Conservation (phyloP, 2,113 vertebrate species). For the Gobio gobio region DNA sequence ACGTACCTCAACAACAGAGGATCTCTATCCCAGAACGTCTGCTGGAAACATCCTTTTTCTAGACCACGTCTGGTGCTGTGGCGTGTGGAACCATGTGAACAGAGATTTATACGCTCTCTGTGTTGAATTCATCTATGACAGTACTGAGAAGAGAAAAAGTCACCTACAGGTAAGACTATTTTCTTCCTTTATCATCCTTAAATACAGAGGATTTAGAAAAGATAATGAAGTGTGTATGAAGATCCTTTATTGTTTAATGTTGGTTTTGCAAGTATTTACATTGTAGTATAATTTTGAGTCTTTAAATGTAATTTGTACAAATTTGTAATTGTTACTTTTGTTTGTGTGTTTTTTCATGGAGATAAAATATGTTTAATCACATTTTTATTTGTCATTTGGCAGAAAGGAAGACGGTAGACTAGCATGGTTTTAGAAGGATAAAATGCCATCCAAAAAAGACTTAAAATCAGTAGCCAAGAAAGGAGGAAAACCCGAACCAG, state of each 20-base stretch:
- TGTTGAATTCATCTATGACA: slow-evolving; percentile 25
- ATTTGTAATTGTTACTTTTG: background rate
- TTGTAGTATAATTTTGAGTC: too few species aligned
- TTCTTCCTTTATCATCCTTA: background rate
- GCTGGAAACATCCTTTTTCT: background rate
- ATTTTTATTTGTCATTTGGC: slow-evolving; percentile 15
- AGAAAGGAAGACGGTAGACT: slow-evolving; percentile 41
- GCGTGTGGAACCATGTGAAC: slow-evolving; percentile 46
- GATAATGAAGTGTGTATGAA: background rate
- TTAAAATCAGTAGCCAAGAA: slow-evolving; percentile 69
- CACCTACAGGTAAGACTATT: slow-evolving; percentile 46
- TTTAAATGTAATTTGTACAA: slow-evolving; percentile 1
- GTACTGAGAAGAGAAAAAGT: slow-evolving; percentile 44
- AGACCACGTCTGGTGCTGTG: background rate
- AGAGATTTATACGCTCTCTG: slow-evolving; percentile 8
- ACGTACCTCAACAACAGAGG: slow-evolving; percentile 27
- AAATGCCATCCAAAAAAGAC: slow-evolving; percentile 85
- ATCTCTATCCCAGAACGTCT: slow-evolving; percentile 8
- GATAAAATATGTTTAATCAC: background rate
- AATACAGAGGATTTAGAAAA: background rate
- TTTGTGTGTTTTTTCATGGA: background rate
- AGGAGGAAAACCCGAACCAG: slow-evolving; percentile 63
- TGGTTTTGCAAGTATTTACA: background rate
- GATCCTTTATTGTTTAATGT: background rate
- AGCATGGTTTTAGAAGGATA: slow-evolving; percentile 68